These are phyloP conservation scores for Ctenopoma multispine DNA, from an alignment of 2,797 vertebrate genomes.

Conservation along the genomic window DNA sequence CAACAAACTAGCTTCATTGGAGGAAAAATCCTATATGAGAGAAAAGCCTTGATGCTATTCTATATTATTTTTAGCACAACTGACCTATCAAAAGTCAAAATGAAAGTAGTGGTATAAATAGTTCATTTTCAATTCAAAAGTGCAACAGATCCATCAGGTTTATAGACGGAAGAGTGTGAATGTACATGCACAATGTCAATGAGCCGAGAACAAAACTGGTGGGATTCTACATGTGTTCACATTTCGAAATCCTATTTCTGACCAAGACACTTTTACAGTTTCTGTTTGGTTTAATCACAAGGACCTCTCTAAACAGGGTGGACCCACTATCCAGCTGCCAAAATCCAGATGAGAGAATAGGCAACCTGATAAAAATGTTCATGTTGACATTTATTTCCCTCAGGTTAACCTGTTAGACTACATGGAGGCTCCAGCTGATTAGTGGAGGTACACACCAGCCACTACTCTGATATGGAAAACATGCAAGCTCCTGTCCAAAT, in stretches of 20 bases:
- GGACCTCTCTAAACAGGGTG: not conserved
- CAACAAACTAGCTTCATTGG: conserved; percentile 39
- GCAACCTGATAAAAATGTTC: conserved; percentile 7
- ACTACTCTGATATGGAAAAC: not conserved
- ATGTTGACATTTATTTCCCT: not conserved
- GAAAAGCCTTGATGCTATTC: conserved; percentile 7
- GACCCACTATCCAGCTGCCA: not conserved
- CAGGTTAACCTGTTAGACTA: not conserved
- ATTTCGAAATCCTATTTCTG: too few species aligned
- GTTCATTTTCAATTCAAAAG: conserved; percentile 3
- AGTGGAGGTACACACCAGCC: not conserved
- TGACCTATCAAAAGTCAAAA: conserved; percentile 9
- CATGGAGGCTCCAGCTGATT: not conserved
- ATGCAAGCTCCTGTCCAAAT: not conserved
- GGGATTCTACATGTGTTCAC: not conserved
- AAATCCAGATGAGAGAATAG: conserved; percentile 3
- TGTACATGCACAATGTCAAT: not conserved
- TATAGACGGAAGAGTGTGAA: not conserved
- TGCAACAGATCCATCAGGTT: not conserved
- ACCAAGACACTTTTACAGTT: not conserved
- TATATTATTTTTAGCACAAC: conserved; percentile 16
- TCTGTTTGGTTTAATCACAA: not conserved
- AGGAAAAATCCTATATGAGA: conserved; percentile 14
- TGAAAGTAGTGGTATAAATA: conserved; percentile 2
- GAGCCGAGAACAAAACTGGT: not conserved